Percentiles rank a stretch among this genome's conserved stretches.
Conservation (phyloP, 2,888 invertebrate species). For the Drosophila infuscata region DNA sequence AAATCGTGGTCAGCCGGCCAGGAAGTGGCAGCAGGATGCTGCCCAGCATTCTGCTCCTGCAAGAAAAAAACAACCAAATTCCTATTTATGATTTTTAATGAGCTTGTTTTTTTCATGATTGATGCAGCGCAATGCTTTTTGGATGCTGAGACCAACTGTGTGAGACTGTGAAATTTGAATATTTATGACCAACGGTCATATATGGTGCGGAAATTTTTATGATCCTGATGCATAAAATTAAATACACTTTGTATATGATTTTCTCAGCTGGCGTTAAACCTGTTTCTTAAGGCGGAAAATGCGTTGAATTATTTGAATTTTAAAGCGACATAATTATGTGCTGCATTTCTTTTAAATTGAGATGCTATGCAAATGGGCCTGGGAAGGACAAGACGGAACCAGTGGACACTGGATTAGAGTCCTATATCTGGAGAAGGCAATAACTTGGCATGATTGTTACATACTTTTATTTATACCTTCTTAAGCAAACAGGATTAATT, state of each 20-base stretch:
- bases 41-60: conserved; percentile 30
- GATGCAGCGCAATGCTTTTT: conserved; percentile 62
- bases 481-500: neutral
- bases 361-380: conserved; percentile 64
- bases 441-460: neutral
- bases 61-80: conserved; percentile 55
- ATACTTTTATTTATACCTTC: neutral
- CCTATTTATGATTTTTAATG: conserved; percentile 71
- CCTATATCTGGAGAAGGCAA: neutral
- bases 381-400: conserved; percentile 23
- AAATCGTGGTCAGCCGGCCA: conserved; percentile 72
- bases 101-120: conserved; percentile 71
- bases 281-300: conserved; percentile 67
- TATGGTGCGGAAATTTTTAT: conserved; percentile 83
- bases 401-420: neutral
- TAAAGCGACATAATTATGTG: conserved; percentile 51
- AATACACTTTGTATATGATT: conserved; percentile 17
- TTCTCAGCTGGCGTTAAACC: conserved; percentile 57
- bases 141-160: conserved; percentile 44
- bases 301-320: conserved; percentile 54
- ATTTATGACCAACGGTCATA: conserved; percentile 84
- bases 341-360: conserved; percentile 45
- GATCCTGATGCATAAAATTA: conserved; percentile 71
- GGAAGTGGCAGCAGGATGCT: conserved; percentile 44
- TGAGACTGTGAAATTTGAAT: conserved; percentile 75